A percentile compares a stretch with the other conserved stretches of the same genome.
phyloP scores from a whole-genome alignment of 1,140 invertebrate genomes.

The Leguminivora glycinivorella region DNA sequence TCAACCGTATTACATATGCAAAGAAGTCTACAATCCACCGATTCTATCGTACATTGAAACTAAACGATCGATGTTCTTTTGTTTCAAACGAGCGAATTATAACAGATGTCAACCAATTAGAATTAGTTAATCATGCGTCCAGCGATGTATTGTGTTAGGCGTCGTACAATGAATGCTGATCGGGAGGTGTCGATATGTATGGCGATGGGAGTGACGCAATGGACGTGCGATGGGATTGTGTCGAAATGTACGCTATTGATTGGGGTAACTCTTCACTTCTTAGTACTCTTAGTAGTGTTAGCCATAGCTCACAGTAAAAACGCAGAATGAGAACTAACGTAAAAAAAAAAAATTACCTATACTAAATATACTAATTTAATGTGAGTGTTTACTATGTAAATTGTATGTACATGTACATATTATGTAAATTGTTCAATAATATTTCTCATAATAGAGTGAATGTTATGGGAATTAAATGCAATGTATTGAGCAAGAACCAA shows the following conservation, averaged over 20 bases:
- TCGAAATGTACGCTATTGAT: neutral
- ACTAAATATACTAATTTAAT: too few relatives aligned
- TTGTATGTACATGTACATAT: too few relatives aligned
- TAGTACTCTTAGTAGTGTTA: neutral
- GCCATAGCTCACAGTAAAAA: too few relatives aligned
- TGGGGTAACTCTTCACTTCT: neutral
- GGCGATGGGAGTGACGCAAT: conserved; percentile 3
- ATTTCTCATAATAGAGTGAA: too few relatives aligned
- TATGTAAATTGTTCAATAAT: too few relatives aligned
- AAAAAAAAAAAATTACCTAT: too few relatives aligned
- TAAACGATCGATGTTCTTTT: conserved; percentile 6
- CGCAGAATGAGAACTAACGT: too few relatives aligned
- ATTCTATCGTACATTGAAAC: neutral
- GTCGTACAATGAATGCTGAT: conserved; percentile 24
- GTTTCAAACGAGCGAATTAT: conserved; percentile 16
- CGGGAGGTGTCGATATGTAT: neutral
- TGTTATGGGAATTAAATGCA: too few relatives aligned
- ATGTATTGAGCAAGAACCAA: too few relatives aligned
- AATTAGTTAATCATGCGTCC: neutral
- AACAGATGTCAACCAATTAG: conserved; percentile 14
- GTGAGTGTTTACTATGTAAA: too few relatives aligned
- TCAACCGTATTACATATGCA: neutral
- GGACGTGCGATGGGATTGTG: neutral
- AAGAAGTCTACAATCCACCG: neutral
- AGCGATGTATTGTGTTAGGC: conserved; percentile 1